phyloP scores from a whole-genome alignment of 2,888 invertebrate species.

The Notocelia uddmanniana region DNA sequence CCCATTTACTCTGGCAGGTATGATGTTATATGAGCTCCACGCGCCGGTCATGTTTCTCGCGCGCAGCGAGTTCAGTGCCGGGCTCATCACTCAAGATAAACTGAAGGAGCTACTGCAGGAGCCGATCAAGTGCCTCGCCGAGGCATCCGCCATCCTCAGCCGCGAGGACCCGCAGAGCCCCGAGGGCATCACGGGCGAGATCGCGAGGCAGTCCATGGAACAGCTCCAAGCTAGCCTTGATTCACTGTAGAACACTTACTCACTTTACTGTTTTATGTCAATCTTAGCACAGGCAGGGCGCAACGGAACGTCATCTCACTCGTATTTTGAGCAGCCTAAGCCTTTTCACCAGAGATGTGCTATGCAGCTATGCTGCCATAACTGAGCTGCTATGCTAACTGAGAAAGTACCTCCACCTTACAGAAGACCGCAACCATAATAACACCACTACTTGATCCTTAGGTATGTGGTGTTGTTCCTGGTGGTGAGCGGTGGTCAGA shows the following conservation, averaged over 20 bases:
- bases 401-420: too few relatives aligned
- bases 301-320: too few relatives aligned
- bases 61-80: constrained; percentile 87
- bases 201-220: constrained; percentile 84
- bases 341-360: too few relatives aligned
- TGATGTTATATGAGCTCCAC: constrained; percentile 93
- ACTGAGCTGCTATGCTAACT: too few relatives aligned
- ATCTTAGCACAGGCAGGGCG: too few relatives aligned
- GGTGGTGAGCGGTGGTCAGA: too few relatives aligned
- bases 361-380: too few relatives aligned
- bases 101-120: constrained; percentile 88
- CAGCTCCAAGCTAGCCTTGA: constrained; percentile 75
- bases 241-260: constrained; percentile 57
- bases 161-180: constrained; percentile 88
- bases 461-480: too few relatives aligned
- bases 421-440: too few relatives aligned
- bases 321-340: too few relatives aligned
- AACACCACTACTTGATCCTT: too few relatives aligned
- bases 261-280: neutral
- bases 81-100: constrained; percentile 84
- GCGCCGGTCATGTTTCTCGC: constrained; percentile 91
- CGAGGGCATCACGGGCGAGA: constrained; percentile 88
- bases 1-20: constrained; percentile 76
- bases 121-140: constrained; percentile 87
- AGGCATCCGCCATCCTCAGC: constrained; percentile 88